These are phyloP conservation scores for Porites australiensis DNA, from an alignment of 64 coral and sea anemone species.

Conservation along the genomic window DNA sequence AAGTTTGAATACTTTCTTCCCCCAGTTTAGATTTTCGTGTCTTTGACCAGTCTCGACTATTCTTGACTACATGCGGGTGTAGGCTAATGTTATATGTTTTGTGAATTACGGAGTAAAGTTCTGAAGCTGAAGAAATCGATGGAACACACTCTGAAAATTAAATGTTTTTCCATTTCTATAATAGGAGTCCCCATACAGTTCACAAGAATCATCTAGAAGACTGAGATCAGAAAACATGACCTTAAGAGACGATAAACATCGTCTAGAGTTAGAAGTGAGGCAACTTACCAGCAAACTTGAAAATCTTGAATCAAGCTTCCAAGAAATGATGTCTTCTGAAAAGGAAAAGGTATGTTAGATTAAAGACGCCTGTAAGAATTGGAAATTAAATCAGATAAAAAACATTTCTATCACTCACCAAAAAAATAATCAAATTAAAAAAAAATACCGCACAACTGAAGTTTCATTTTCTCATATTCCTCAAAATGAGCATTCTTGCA, in stretches of 20 bases:
- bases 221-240: constrained; percentile 76
- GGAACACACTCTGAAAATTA: background rate
- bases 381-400: background rate
- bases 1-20: no score
- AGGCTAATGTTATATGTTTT: no score
- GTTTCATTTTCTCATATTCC: no score
- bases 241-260: constrained; percentile 68
- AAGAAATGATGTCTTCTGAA: constrained; percentile 75
- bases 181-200: constrained; percentile 52
- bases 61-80: no score
- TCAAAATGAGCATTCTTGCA: no score
- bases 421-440: no score
- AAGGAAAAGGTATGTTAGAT: constrained; percentile 71
- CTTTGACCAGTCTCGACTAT: no score
- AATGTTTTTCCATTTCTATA: background rate
- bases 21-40: no score
- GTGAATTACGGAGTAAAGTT: no score
- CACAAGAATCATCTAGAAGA: constrained; percentile 64
- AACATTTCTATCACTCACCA: no score
- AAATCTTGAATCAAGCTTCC: constrained; percentile 70
- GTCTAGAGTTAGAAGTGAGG: constrained; percentile 61
- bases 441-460: no score
- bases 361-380: background rate
- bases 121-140: background rate
- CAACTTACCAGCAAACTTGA: constrained; percentile 75